phyloP scores from a whole-genome alignment of 1,140 invertebrate species.

The Drosophila quadrilineata region DNA sequence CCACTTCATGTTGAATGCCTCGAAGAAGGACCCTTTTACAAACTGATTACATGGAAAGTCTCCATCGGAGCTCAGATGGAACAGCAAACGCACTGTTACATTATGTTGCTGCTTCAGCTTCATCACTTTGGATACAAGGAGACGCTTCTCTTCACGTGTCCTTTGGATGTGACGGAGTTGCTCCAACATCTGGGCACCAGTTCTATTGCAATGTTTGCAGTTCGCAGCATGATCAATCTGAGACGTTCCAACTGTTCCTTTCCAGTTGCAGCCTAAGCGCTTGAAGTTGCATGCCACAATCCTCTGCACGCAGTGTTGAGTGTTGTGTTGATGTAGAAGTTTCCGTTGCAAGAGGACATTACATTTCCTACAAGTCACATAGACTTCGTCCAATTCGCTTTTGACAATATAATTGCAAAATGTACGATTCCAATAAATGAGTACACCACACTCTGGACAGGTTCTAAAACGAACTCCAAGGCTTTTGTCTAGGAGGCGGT shows the following conservation, averaged over 20 bases:
- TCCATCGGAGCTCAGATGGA: background rate
- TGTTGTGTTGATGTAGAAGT: background rate
- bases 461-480: conserved; percentile 15
- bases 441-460: conserved; percentile 19
- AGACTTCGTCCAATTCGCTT: background rate
- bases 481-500: conserved; percentile 34
- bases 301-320: background rate
- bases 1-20: conserved; percentile 5
- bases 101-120: conserved; percentile 7
- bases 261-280: conserved; percentile 38
- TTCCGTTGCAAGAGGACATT: background rate
- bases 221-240: background rate
- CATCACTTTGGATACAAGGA: background rate
- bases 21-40: background rate
- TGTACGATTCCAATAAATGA: conserved; percentile 21
- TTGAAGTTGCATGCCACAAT: conserved; percentile 21
- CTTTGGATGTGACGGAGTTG: background rate
- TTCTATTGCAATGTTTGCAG: conserved; percentile 16
- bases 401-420: conserved; percentile 1
- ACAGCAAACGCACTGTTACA: conserved; percentile 15
- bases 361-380: conserved; percentile 9
- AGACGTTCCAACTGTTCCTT: background rate
- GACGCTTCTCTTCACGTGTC: background rate
- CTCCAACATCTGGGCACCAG: conserved; percentile 4
- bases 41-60: background rate